Evolutionary conservation across 2,888 invertebrate genomes (phyloP).

Genomic region (Dione juno): DNA sequence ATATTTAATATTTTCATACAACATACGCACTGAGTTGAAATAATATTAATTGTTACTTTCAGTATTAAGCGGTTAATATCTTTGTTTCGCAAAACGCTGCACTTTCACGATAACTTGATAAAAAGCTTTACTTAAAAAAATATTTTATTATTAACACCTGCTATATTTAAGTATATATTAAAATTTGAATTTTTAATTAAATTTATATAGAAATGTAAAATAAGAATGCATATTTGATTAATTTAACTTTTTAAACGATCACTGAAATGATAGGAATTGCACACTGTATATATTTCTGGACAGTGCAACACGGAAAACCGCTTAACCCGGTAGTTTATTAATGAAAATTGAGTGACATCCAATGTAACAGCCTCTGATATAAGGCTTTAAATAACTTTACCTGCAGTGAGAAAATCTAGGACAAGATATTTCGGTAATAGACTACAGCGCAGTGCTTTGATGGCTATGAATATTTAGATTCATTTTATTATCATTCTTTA

Average conservation of each 20-base stretch:
- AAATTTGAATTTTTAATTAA: neutral
- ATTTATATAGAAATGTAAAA: constrained; percentile 12
- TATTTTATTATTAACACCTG: neutral
- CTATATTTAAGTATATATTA: neutral
- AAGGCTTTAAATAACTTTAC: constrained; percentile 60
- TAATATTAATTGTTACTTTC: neutral
- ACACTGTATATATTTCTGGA: constrained; percentile 63
- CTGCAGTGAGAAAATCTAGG: constrained; percentile 65
- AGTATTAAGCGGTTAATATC: neutral
- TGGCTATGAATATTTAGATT: neutral
- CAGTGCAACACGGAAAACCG: constrained; percentile 77
- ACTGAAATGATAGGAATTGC: constrained; percentile 44
- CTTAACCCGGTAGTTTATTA: constrained; percentile 78
- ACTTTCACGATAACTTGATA: neutral
- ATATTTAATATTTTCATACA: neutral
- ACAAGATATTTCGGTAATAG: constrained; percentile 65
- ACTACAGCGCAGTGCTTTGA: constrained; percentile 16
- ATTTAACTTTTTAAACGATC: constrained; percentile 37
- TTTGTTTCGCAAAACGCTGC: neutral
- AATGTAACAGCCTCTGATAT: constrained; percentile 70
- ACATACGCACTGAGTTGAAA: too few species aligned
- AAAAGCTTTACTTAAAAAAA: neutral
- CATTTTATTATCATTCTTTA: neutral
- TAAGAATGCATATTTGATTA: constrained; percentile 34
- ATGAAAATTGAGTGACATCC: constrained; percentile 82